A percentile compares a stretch with the other conserved stretches of the same genome.
Evolutionary conservation across 2,888 invertebrate species (phyloP).

Genomic region (Salpingus planirostris): DNA sequence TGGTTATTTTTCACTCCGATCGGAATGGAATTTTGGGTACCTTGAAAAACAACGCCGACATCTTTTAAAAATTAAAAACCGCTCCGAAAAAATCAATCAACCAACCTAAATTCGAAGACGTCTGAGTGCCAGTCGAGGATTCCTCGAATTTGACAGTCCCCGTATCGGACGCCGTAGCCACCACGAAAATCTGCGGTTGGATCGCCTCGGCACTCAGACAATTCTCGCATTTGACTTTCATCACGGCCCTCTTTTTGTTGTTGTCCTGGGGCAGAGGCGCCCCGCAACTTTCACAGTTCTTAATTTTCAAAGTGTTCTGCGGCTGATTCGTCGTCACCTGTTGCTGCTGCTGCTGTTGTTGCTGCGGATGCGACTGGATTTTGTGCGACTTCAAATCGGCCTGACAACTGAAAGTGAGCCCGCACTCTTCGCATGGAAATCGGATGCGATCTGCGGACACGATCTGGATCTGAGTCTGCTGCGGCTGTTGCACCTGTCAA

Average conservation of each 20-base stretch:
- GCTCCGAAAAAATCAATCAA: too few species aligned
- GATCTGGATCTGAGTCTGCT: slow-evolving; percentile 49
- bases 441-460: slow-evolving; percentile 47
- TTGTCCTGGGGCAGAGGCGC: slow-evolving; percentile 40
- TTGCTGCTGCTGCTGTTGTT: slow-evolving; percentile 36
- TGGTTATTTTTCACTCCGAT: slow-evolving; percentile 47
- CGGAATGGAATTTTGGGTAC: slow-evolving; percentile 46
- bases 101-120: slow-evolving; percentile 27
- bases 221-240: slow-evolving; percentile 42
- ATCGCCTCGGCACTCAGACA: slow-evolving; percentile 41
- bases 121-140: slow-evolving; percentile 33
- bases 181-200: slow-evolving; percentile 52
- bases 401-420: slow-evolving; percentile 38
- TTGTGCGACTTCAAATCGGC: slow-evolving; percentile 40
- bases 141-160: slow-evolving; percentile 36
- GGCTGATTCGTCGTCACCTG: slow-evolving; percentile 44
- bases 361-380: slow-evolving; percentile 43
- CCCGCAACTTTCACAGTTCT: slow-evolving; percentile 41
- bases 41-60: slow-evolving; percentile 19
- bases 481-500: slow-evolving; percentile 32
- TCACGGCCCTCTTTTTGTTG: slow-evolving; percentile 41
- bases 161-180: slow-evolving; percentile 44
- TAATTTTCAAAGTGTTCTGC: slow-evolving; percentile 36
- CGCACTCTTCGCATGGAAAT: slow-evolving; percentile 41
- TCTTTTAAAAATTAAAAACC: slow-evolving; percentile 1